These are phyloP conservation scores for Sebastes glaucus DNA, from an alignment of 2,797 vertebrate genomes.

Conservation along the genomic window DNA sequence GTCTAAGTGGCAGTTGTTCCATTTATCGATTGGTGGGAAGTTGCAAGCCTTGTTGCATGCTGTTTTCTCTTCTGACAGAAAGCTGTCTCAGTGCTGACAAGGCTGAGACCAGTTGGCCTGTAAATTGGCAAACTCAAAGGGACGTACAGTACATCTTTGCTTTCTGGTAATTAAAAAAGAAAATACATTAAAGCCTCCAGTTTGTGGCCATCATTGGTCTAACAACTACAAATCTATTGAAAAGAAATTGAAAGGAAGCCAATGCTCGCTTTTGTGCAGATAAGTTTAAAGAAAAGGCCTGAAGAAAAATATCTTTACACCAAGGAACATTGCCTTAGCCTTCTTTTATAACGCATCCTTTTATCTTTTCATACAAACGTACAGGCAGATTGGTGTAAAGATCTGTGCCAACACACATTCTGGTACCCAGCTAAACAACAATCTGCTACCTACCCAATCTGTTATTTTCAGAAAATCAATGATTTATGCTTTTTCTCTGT, in stretches of 20 bases:
- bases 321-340: neutral
- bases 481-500: neutral
- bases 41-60: constrained; percentile 40
- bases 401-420: constrained; percentile 3
- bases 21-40: constrained; percentile 59
- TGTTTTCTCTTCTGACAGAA: constrained; percentile 33
- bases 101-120: constrained; percentile 35
- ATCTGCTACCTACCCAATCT: constrained; percentile 29
- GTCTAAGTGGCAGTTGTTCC: constrained; percentile 67
- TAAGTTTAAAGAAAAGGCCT: neutral
- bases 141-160: neutral
- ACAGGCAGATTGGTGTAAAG: constrained; percentile 16
- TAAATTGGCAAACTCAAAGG: constrained; percentile 39
- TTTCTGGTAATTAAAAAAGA: neutral
- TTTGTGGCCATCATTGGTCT: neutral
- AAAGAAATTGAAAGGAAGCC: neutral
- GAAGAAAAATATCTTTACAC: constrained; percentile 1
- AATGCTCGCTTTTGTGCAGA: neutral
- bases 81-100: constrained; percentile 44
- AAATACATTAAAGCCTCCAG: neutral
- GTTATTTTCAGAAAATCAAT: constrained; percentile 34
- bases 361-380: constrained; percentile 28
- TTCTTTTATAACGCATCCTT: neutral
- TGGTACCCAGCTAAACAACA: constrained; percentile 12
- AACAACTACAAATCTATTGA: neutral